Conservation (phyloP, 2,113 vertebrate genomes). For the human region GRCh38 chr12:83160001-83160500, state of each 20-base stretch:
- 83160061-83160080: neutral
- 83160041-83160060: neutral
- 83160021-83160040: neutral
- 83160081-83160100: neutral
- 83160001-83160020: neutral
- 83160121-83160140: neutral
- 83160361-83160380: neutral
- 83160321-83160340: neutral
- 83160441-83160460: neutral
- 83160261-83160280: neutral
- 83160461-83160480: neutral
- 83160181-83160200: neutral
- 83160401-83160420: neutral
- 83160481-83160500: neutral
- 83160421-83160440: neutral
- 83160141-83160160: neutral
- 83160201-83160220: neutral
- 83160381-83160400: neutral
- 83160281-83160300: neutral
- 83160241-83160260: conserved; percentile 16
- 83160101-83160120: neutral
- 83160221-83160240: neutral
- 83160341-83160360: neutral
- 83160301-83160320: neutral
- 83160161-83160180: neutral